These are phyloP conservation scores for Operophtera brumata DNA, from an alignment of 2,888 invertebrate genomes.

Conservation along the genomic window DNA sequence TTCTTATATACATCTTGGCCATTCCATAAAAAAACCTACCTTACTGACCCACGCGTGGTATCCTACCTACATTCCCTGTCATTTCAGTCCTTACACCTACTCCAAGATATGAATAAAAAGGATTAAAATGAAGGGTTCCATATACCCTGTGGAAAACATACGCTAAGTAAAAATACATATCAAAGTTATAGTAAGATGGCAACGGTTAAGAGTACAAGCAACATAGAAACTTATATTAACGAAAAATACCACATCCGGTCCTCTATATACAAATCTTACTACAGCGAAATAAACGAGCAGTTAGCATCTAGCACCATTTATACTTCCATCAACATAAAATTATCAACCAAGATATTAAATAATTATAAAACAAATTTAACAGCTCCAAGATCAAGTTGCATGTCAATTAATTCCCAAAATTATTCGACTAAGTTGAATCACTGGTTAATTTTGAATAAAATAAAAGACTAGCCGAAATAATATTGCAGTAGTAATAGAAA, in stretches of 20 bases:
- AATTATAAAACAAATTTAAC: constrained; percentile 57
- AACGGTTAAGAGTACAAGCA: constrained; percentile 58
- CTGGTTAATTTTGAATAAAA: constrained; percentile 68
- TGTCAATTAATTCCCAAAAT: constrained; percentile 38
- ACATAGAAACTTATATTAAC: constrained; percentile 30
- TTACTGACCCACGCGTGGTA: constrained; percentile 54
- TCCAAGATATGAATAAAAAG: constrained; percentile 62
- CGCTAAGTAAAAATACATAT: constrained; percentile 45
- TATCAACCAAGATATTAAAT: constrained; percentile 68
- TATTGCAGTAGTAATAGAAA: constrained; percentile 69
- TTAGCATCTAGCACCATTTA: constrained; percentile 80
- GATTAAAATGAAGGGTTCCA: constrained; percentile 52
- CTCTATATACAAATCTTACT: constrained; percentile 60
- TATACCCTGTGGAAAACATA: constrained; percentile 67
- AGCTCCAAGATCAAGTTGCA: constrained; percentile 41
- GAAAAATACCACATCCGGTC: constrained; percentile 38
- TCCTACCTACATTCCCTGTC: constrained; percentile 71
- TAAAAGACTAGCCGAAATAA: constrained; percentile 66
- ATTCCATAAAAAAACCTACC: constrained; percentile 72
- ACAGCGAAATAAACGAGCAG: constrained; percentile 65
- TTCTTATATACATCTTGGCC: constrained; percentile 63
- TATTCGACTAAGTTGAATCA: constrained; percentile 50
- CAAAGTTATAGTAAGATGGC: constrained; percentile 56
- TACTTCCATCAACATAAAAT: constrained; percentile 72
- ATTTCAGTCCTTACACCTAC: constrained; percentile 62